Evolutionary conservation across 2,113 vertebrate species (phyloP).

Genomic region (Delphinus delphis): DNA sequence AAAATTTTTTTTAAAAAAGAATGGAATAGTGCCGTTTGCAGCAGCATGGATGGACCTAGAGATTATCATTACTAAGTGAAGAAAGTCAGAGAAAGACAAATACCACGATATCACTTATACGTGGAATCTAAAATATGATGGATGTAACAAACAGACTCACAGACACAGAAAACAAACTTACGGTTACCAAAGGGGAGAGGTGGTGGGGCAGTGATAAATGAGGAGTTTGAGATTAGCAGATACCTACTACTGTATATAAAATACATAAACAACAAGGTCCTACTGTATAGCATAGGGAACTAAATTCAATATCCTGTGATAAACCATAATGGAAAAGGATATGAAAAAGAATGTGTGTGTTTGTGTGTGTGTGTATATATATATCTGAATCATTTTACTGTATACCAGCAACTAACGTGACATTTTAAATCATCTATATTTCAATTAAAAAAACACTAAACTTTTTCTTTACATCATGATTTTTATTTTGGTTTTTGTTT

Average conservation of each 20-base stretch:
- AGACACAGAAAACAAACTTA: not conserved
- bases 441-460: not conserved
- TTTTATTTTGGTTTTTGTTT: not conserved
- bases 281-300: not conserved
- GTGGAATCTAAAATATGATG: not conserved
- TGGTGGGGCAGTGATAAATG: not conserved
- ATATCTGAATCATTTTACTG: not conserved
- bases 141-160: not conserved
- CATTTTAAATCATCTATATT: not conserved
- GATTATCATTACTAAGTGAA: not conserved
- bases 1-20: not conserved
- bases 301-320: not conserved
- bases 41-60: not conserved
- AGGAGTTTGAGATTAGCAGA: not conserved
- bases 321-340: not conserved
- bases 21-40: not conserved
- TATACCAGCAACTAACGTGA: not conserved
- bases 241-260: not conserved
- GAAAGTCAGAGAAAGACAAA: not conserved
- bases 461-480: slow-evolving; percentile 8
- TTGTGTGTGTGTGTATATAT: not conserved
- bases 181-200: not conserved
- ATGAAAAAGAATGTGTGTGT: not conserved
- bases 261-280: not conserved
- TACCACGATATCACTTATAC: not conserved